Base-by-base conservation (phyloP, 1,140 invertebrate species). In the Ooceraea biroi region DNA sequence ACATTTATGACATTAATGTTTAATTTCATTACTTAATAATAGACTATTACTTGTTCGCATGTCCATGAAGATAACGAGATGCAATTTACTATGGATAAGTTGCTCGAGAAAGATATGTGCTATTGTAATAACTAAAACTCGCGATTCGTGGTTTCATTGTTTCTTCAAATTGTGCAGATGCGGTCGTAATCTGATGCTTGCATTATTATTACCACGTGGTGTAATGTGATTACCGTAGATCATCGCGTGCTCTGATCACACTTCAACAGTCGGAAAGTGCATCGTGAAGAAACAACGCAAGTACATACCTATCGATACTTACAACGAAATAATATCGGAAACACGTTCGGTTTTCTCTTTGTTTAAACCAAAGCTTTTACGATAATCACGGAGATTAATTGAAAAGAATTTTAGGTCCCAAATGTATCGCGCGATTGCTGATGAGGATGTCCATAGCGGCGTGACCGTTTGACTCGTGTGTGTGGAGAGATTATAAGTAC, bases 401-500 rank as follows among this genome's bases (percentile, higher is more conserved):
- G 60, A 58, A 80, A 80, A 46, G 36, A 71, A 69, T 7, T 69
- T 88, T 86, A 89, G 89, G 88, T 91, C 90, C 90, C 90, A 85
- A 78, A 86, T 84, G 90, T 87, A 77, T 89, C 85, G 36, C 65
- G 65, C 88, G 85, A 82, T 85, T 89, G 85, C 72, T 57, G 36
- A 36, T 69, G 55, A 66, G 3, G 72, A 72, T 65, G 87, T 87
- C 82, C 61, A 52, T 69, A 57, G 63, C 68, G 44, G 69, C 27
- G 46, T 55, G 63, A 66, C 46, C 71, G 68, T 65, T 41, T n/a
- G 58, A 73, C 25, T 63, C 69, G 57, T 82, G 61, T 76, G 30
- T 58, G 71, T 52, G 61, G 10, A 1, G 71, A 71, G 68, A 84
- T 96, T 96, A 98, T 83, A 98, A 95, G 93, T 98, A 98, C 89